These are phyloP conservation scores for Diabrotica balteata DNA, from an alignment of 2,888 invertebrate species.

Conservation along the genomic window DNA sequence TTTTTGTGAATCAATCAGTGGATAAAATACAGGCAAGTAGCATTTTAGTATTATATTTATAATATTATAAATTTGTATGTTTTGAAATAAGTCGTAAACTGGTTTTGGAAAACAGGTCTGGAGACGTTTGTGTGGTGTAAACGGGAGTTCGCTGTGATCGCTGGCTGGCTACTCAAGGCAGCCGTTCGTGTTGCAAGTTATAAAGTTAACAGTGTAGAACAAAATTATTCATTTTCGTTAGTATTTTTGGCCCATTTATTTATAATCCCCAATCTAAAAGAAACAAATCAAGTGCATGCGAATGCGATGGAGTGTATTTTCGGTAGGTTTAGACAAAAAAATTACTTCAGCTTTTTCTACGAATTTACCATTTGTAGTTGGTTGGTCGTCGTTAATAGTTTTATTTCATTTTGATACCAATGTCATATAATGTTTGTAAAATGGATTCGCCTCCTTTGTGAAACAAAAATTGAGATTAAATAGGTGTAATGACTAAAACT, in stretches of 20 bases:
- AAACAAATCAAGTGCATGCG: constrained; percentile 25
- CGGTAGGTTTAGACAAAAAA: constrained; percentile 40
- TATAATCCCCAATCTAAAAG: constrained; percentile 22
- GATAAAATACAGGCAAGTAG: constrained; percentile 42
- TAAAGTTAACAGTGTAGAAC: constrained; percentile 50
- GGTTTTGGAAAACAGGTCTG: constrained; percentile 46
- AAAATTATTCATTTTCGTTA: constrained; percentile 39
- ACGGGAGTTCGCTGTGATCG: constrained; percentile 48
- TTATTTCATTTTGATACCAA: constrained; percentile 54
- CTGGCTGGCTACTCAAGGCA: constrained; percentile 34
- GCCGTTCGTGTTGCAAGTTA: constrained; percentile 43
- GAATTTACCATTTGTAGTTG: constrained; percentile 49
- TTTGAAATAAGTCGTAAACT: constrained; percentile 36
- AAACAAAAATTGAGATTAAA: constrained; percentile 16
- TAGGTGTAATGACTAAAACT: neutral
- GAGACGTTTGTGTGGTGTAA: constrained; percentile 52
- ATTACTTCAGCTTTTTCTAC: constrained; percentile 35
- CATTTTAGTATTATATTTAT: constrained; percentile 29
- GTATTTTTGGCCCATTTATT: constrained; percentile 31
- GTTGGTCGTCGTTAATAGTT: constrained; percentile 49
- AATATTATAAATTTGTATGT: neutral
- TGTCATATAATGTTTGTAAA: constrained; percentile 52
- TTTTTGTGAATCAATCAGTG: constrained; percentile 45
- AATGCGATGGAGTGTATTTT: constrained; percentile 41
- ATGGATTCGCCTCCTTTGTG: constrained; percentile 53